phyloP scores from a whole-genome alignment of 2,888 invertebrate species.

The Punctoribates punctum region DNA sequence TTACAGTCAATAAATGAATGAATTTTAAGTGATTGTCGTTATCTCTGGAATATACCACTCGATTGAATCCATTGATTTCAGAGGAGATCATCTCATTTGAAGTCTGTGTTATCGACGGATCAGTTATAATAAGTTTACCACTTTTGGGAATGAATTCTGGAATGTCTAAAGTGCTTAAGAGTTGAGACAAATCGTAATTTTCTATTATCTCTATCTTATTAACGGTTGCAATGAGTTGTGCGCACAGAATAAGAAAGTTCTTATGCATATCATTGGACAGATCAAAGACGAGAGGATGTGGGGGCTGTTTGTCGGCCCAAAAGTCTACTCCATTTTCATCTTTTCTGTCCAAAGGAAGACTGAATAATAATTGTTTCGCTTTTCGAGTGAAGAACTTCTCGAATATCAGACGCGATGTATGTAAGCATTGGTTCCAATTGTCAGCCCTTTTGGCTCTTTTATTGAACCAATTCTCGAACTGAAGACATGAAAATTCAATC shows the following conservation, averaged over 20 bases:
- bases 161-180: neutral
- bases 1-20: neutral
- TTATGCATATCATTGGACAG: neutral
- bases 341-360: neutral
- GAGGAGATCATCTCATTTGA: too few relatives aligned
- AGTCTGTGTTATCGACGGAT: neutral
- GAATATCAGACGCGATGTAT: neutral
- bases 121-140: neutral
- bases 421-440: constrained; percentile 1
- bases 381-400: neutral
- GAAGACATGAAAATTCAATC: neutral
- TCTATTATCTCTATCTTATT: neutral
- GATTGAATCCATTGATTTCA: neutral
- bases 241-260: neutral
- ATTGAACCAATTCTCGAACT: neutral
- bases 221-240: neutral
- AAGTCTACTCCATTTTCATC: neutral
- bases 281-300: neutral
- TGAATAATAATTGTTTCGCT: neutral
- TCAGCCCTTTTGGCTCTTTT: neutral
- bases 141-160: neutral
- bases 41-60: neutral
- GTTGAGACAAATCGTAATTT: neutral
- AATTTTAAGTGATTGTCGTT: neutral
- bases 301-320: neutral